Evolutionary conservation across 1,140 invertebrate genomes (phyloP).

Genomic region (Atta texana): DNA sequence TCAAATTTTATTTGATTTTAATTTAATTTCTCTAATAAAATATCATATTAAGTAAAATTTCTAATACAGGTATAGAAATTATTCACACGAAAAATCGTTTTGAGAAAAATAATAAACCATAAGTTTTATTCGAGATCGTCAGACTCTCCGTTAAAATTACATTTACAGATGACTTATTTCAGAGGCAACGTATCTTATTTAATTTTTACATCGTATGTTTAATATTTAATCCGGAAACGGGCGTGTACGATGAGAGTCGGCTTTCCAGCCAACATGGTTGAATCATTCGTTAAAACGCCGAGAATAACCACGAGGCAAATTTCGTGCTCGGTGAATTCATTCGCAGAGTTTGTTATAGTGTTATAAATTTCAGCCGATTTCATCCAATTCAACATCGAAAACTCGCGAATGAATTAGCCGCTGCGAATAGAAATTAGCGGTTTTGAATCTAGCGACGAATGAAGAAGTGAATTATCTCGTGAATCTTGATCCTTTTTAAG

Average conservation of each 20-base stretch:
- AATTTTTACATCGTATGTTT: conserved; percentile 47
- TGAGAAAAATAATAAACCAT: not conserved
- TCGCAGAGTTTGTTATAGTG: conserved; percentile 12
- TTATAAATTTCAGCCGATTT: conserved; percentile 36
- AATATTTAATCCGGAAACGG: conserved; percentile 22
- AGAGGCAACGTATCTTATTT: conserved; percentile 8
- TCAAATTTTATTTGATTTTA: conserved; percentile 2
- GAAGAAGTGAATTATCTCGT: conserved; percentile 26
- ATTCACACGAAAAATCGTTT: conserved; percentile 4
- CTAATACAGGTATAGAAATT: not conserved
- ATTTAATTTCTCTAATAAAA: conserved; percentile 1
- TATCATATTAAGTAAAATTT: not conserved
- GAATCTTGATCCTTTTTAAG: conserved; percentile 33
- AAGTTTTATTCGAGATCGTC: conserved; percentile 5
- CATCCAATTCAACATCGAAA: conserved; percentile 8
- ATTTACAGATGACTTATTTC: conserved; percentile 36
- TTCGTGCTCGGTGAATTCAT: conserved; percentile 24
- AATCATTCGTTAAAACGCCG: conserved; percentile 23
- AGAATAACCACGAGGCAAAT: conserved; percentile 34
- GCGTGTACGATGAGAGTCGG: not conserved
- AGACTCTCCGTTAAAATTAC: not conserved
- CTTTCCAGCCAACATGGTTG: not conserved
- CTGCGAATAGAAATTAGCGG: conserved; percentile 20
- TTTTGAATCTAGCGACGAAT: not conserved
- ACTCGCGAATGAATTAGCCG: not conserved